Conservation (phyloP, 2,113 vertebrate species). For the Tragelaphus scriptus region DNA sequence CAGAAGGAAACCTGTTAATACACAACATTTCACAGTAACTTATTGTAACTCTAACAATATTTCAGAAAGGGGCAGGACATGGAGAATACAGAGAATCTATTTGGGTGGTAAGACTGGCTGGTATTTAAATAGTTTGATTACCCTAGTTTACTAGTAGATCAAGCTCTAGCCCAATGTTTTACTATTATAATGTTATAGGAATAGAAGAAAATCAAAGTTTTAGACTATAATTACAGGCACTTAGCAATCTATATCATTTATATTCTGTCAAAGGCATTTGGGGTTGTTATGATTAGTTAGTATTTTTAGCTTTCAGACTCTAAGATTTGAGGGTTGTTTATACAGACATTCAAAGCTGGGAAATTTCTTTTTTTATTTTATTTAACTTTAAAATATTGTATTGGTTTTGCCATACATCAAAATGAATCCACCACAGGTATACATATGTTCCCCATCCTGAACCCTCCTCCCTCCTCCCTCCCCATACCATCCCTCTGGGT, state of each 20-base stretch:
- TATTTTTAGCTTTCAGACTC: neutral
- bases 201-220: neutral
- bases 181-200: neutral
- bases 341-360: neutral
- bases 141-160: neutral
- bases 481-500: too few relatives aligned
- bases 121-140: neutral
- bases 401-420: too few relatives aligned
- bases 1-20: neutral
- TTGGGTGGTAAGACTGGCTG: neutral
- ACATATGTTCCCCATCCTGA: too few relatives aligned
- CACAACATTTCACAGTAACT: neutral
- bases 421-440: too few relatives aligned
- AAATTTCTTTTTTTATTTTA: neutral
- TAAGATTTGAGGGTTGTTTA: neutral
- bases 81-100: neutral
- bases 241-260: neutral
- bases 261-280: neutral
- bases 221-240: neutral
- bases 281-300: neutral
- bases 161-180: neutral
- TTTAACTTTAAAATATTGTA: too few relatives aligned
- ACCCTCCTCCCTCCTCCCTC: too few relatives aligned
- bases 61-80: neutral
- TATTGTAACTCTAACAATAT: neutral